Evolutionary conservation across 2,797 vertebrate genomes (phyloP).

Genomic region (Sebastes goodei): DNA sequence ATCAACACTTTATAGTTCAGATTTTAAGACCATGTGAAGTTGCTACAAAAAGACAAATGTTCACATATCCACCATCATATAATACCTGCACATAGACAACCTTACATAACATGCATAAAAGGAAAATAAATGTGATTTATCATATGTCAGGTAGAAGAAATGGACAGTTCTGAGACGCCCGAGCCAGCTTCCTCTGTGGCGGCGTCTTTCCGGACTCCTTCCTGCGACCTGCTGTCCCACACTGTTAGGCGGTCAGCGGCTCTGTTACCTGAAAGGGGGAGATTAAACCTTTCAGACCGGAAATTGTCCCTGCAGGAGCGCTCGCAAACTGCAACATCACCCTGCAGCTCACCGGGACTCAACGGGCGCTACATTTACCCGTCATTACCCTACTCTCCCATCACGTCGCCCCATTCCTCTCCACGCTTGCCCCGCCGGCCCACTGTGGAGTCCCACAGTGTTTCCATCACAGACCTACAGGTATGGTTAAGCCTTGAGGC

Average conservation of each 20-base stretch:
- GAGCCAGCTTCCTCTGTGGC: constrained; percentile 61
- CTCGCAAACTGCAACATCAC: constrained; percentile 79
- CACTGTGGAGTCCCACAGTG: constrained; percentile 94
- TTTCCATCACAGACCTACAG: constrained; percentile 96
- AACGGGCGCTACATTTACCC: constrained; percentile 90
- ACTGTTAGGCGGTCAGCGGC: constrained; percentile 53
- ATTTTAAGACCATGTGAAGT: background rate
- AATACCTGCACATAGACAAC: too few relatives aligned
- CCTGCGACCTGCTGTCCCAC: constrained; percentile 80
- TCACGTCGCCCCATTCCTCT: constrained; percentile 93
- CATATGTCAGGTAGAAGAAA: constrained; percentile 77
- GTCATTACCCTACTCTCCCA: constrained; percentile 89
- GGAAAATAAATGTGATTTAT: background rate
- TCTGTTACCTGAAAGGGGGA: constrained; percentile 75
- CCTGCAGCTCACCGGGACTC: constrained; percentile 76
- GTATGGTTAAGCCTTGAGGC: constrained; percentile 67
- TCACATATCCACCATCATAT: background rate
- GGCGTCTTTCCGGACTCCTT: constrained; percentile 57
- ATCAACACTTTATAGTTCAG: background rate
- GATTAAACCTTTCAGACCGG: constrained; percentile 87
- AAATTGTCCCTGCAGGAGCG: constrained; percentile 95
- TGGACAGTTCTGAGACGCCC: constrained; percentile 80
- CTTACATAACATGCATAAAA: background rate
- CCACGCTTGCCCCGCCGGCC: constrained; percentile 91
- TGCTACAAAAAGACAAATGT: background rate